Percentiles rank a stretch among this genome's conserved stretches.
Evolutionary conservation across 2,113 vertebrate genomes (phyloP).

Genomic region (Vicugna pacos): DNA sequence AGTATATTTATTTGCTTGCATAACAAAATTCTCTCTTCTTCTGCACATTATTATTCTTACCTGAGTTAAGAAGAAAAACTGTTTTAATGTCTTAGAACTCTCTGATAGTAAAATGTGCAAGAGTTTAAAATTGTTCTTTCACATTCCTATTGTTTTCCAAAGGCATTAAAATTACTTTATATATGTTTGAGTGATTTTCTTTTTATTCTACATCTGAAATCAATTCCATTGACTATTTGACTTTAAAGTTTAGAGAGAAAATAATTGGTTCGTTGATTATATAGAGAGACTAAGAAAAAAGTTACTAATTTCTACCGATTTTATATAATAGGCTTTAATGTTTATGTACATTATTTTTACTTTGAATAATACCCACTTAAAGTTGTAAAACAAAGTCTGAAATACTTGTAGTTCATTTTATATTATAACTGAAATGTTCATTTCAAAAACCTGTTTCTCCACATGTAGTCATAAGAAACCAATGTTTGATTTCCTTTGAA

Average conservation of each 20-base stretch:
- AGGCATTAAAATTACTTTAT: conserved; percentile 19
- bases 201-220: neutral
- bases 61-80: conserved; percentile 18
- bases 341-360: conserved; percentile 39
- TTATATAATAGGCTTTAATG: conserved; percentile 20
- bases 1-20: neutral
- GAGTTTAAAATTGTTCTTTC: neutral
- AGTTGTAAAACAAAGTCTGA: neutral
- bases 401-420: conserved; percentile 30
- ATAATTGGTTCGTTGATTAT: neutral
- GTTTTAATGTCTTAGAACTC: conserved; percentile 5
- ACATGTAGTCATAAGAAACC: conserved; percentile 28
- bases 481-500: neutral
- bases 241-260: neutral
- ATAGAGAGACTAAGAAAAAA: conserved; percentile 8
- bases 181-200: conserved; percentile 29
- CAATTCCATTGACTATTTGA: neutral
- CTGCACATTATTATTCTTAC: neutral
- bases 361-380: conserved; percentile 31
- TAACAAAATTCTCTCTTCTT: conserved; percentile 52
- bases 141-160: neutral
- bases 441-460: conserved; percentile 7
- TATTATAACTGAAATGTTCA: conserved; percentile 20
- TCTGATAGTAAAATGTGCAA: neutral
- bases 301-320: neutral